These are phyloP conservation scores for Amazona guildingii DNA, from an alignment of 2,113 vertebrate species.

Conservation along the genomic window DNA sequence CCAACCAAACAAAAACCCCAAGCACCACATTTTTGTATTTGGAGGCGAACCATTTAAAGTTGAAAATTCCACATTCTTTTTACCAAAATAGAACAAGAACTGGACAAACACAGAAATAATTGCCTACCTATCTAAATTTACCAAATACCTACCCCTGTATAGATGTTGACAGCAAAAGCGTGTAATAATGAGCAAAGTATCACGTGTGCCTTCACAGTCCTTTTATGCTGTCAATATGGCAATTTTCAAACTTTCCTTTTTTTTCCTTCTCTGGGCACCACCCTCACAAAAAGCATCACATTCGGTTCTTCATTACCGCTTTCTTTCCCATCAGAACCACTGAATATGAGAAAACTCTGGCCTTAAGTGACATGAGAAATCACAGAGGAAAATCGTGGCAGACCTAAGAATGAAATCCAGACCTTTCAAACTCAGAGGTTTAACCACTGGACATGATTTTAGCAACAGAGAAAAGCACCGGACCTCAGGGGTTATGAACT, in stretches of 20 bases:
- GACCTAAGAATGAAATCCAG: background rate
- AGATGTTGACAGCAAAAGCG: accelerated
- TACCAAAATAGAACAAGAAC: background rate
- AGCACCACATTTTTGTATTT: background rate
- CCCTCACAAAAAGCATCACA: background rate
- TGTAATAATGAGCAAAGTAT: background rate
- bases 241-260: background rate
- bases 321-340: background rate
- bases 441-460: background rate
- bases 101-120: background rate
- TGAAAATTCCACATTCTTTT: background rate
- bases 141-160: background rate
- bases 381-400: background rate
- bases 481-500: background rate
- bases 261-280: background rate
- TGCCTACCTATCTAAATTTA: background rate
- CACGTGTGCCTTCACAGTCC: background rate
- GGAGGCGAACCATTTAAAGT: background rate
- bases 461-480: background rate
- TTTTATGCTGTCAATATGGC: background rate
- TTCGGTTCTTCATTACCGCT: background rate
- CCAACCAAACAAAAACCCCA: background rate
- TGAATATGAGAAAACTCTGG: background rate
- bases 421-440: background rate
- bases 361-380: background rate